Evolutionary conservation across 2,113 vertebrate species (phyloP).

Genomic region (Taxidea taxus): DNA sequence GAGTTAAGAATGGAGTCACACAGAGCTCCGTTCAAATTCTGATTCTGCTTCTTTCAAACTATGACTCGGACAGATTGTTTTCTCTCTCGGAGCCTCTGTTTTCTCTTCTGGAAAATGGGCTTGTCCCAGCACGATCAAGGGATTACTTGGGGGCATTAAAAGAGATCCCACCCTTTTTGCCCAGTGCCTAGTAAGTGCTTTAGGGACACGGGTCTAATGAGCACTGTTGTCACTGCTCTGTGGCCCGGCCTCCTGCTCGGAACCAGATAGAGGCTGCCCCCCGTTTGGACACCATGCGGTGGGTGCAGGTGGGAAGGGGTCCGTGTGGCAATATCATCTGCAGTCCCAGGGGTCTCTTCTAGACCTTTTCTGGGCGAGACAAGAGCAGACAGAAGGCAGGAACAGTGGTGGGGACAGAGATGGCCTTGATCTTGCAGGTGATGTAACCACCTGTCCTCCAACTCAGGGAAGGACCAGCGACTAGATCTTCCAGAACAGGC

Average conservation of each 20-base stretch:
- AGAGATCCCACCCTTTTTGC: neutral
- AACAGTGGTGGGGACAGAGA: accelerated
- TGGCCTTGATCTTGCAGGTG: neutral
- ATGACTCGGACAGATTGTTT: neutral
- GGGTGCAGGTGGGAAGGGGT: neutral
- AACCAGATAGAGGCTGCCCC: neutral
- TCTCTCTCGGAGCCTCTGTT: neutral
- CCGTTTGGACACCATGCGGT: neutral
- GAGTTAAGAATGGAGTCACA: neutral
- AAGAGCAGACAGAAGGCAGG: neutral
- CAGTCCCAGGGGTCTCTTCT: neutral
- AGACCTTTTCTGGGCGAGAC: neutral
- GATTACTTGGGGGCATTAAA: neutral
- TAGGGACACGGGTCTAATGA: accelerated
- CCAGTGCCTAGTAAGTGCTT: accelerated
- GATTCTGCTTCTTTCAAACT: neutral
- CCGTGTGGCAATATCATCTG: accelerated
- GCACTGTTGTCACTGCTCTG: accelerated
- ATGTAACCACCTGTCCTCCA: accelerated
- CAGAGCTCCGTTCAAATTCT: neutral
- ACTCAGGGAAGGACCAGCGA: neutral
- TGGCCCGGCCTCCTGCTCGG: neutral
- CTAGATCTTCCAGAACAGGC: accelerated
- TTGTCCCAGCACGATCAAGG: neutral
- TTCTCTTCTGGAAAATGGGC: neutral